A percentile compares a stretch with the other conserved stretches of the same genome.
Evolutionary conservation across 2,797 vertebrate genomes (phyloP).

Genomic region (Remorina albescens): DNA sequence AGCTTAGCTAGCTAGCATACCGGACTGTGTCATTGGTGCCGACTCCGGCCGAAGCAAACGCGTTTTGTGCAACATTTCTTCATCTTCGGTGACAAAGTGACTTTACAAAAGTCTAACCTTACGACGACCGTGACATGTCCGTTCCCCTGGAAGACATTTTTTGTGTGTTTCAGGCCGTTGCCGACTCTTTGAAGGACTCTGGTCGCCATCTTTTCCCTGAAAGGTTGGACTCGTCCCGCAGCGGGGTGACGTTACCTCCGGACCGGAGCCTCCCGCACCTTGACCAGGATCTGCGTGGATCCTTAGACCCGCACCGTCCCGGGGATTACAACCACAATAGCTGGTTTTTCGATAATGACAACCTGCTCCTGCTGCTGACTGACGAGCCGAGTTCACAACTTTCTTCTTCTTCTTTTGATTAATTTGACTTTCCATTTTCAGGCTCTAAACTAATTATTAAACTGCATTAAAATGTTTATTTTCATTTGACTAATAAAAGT

Average conservation of each 20-base stretch:
- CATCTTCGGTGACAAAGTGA: fast-evolving
- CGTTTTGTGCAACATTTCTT: fast-evolving
- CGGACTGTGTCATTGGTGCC: conserved; percentile 38
- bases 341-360: too few species aligned
- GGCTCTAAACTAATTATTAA: neutral
- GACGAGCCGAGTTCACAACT: too few species aligned
- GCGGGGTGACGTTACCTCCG: too few species aligned
- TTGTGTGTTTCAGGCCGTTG: conserved; percentile 77
- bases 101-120: conserved; percentile 75
- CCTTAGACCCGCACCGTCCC: too few species aligned
- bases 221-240: conserved; percentile 27
- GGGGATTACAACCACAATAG: too few species aligned
- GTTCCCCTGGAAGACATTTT: conserved; percentile 49
- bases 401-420: neutral
- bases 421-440: neutral
- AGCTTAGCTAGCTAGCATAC: conserved; percentile 68
- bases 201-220: conserved; percentile 89
- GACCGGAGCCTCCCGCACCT: too few species aligned
- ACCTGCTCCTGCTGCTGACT: neutral
- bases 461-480: neutral
- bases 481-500: neutral
- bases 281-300: too few species aligned
- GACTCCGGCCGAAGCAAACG: fast-evolving
- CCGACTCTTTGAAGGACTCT: conserved; percentile 85
- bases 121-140: conserved; percentile 65